Conservation (phyloP, 2,888 invertebrate genomes). For the Polydrusus cervinus region DNA sequence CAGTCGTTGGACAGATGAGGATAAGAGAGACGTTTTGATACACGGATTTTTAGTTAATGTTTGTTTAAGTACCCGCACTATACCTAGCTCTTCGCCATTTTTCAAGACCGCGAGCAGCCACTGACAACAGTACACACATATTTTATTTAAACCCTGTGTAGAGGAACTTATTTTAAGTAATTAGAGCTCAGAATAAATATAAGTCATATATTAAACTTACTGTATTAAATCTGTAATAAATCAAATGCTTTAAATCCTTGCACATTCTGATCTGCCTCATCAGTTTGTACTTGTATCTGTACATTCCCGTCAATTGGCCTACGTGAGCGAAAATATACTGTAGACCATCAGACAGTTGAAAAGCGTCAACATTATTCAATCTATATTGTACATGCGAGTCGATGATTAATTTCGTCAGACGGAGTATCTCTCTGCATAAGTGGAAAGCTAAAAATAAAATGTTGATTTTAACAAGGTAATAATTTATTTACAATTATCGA, state of each 20-base stretch:
- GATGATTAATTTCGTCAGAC: conserved; percentile 98
- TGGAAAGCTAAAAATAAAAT: conserved; percentile 87
- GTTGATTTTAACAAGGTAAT: no score
- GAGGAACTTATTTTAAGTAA: no score
- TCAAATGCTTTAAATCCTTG: conserved; percentile 99
- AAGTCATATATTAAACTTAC: conserved; percentile 75
- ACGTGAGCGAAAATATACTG: conserved; percentile 99
- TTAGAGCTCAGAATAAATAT: no score
- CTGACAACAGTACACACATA: no score
- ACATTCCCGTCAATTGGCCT: conserved; percentile 99
- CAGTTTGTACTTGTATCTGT: conserved; percentile 98
- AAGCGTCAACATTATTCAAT: conserved; percentile 99
- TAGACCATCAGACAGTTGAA: conserved; percentile 97
- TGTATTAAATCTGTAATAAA: conserved; percentile 99
- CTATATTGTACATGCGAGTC: conserved; percentile 99
- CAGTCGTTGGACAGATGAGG: no score
- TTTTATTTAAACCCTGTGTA: no score
- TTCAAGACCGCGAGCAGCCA: no score
- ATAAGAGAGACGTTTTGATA: no score
- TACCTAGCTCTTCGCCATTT: no score
- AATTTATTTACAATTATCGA: no score
- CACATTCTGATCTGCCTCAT: conserved; percentile 99
- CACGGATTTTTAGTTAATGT: no score
- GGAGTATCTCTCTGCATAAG: conserved; percentile 97
- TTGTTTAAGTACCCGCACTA: no score